phyloP scores from a whole-genome alignment of 2,888 invertebrate species.

The Embidobia sp. region DNA sequence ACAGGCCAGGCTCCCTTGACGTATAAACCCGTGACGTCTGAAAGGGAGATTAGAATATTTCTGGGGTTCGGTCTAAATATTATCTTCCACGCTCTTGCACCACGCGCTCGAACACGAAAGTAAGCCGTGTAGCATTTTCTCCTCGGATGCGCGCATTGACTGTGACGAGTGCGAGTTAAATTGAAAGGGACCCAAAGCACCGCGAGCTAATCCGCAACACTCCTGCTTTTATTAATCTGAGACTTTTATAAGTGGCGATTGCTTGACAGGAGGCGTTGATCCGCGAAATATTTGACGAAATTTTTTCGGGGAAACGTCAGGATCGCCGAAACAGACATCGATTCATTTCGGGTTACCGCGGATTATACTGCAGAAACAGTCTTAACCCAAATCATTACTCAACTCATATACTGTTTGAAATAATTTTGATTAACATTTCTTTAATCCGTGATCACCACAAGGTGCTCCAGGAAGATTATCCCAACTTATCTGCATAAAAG shows the following conservation, averaged over 20 bases:
- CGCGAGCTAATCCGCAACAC: conserved; percentile 63
- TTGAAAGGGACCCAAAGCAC: conserved; percentile 59
- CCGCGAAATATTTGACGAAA: not conserved
- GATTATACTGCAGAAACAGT: too few species aligned
- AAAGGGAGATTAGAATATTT: conserved; percentile 77
- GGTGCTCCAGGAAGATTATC: too few species aligned
- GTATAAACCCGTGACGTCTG: conserved; percentile 70
- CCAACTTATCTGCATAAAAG: too few species aligned
- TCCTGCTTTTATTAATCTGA: conserved; percentile 32
- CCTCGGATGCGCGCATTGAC: conserved; percentile 42
- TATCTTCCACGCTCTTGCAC: conserved; percentile 70
- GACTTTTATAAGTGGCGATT: conserved; percentile 29
- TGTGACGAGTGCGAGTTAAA: conserved; percentile 47
- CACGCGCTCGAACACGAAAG: conserved; percentile 55
- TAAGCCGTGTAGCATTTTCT: conserved; percentile 58
- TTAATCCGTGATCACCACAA: too few species aligned
- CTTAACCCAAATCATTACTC: too few species aligned
- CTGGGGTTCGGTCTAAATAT: conserved; percentile 72
- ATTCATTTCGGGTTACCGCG: too few species aligned
- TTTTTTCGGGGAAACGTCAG: too few species aligned
- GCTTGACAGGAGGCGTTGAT: not conserved
- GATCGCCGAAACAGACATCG: too few species aligned
- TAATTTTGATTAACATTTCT: too few species aligned
- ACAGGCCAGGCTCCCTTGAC: conserved; percentile 64
- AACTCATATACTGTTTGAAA: too few species aligned